Base-by-base conservation (phyloP, 2,888 invertebrate species). In the Lepetodrilus schrolli region DNA sequence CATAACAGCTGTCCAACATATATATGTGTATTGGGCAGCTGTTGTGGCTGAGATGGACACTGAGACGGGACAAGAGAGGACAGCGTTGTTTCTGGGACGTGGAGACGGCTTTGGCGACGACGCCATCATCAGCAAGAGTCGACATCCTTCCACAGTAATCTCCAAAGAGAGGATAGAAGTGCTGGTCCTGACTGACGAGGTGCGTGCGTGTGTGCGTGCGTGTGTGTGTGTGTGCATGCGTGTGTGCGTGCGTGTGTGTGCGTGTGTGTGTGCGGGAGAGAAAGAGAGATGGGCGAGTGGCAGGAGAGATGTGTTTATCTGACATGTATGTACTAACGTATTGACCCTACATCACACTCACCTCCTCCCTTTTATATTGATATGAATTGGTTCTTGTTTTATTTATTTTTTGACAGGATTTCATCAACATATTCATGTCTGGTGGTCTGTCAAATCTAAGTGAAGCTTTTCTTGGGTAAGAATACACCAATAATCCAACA, bases 81-180 rank as follows among this genome's bases (percentile, higher is more conserved):
- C 86, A 0, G 80, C 87, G n/a, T 77, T 83, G 66, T 84, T 82
- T 68, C 77, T 85, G 2, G 78, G 77, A 30, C 74, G 83, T 38
- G 87, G 87, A 4, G 85, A 87, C 78, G 84, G 85, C 72, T 87
- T 87, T 69, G 87, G 87, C 13, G 87, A 87, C 43, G 76, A 83
- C 38, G 85, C 84, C 70, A 84, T 87, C 50, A 82, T 87, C 75
- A 86, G 85, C 50, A 74, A 78, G 37, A 73, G 83, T 2, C 74
- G 79, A 5, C 79, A 86, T 7, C 81, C 84, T 51, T 84, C 86
- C 34, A 85, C 87, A n/a, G 83, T 86, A 26, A 85, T 87, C 49
- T 85, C 87, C 8, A 79, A 86, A 51, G 86, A 85, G 68, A 80
- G 78, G 68, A 81, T 87, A 8, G 87, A 87, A 73, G 79, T 87